phyloP scores from a whole-genome alignment of 2,113 vertebrate genomes.

The Prinia subflava region DNA sequence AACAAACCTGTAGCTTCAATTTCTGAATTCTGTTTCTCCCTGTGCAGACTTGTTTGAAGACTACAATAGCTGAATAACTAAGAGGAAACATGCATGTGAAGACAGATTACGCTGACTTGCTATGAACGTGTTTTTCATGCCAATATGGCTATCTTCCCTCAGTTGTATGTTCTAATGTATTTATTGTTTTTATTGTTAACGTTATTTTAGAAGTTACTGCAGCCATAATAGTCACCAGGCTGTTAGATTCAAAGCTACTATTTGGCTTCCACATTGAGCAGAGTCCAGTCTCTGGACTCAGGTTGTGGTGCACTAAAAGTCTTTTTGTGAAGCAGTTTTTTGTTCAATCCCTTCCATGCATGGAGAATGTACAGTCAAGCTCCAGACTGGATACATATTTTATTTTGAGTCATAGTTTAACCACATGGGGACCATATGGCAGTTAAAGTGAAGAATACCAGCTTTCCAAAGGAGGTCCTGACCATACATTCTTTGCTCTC shows the following conservation, averaged over 20 bases:
- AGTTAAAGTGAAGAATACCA: not conserved
- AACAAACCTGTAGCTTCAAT: not conserved
- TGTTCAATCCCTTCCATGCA: not conserved
- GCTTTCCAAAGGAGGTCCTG: not conserved
- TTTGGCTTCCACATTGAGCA: not conserved
- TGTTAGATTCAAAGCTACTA: not conserved
- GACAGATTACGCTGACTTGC: not conserved
- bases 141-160: not conserved
- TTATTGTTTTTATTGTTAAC: not conserved
- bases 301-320: not conserved
- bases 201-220: not conserved
- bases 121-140: not conserved
- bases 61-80: not conserved
- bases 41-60: not conserved
- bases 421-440: conserved; percentile 34
- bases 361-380: not conserved
- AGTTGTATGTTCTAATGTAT: not conserved
- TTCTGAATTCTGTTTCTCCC: not conserved
- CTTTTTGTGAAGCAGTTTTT: not conserved
- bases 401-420: conserved; percentile 10
- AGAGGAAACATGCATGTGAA: not conserved
- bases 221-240: not conserved
- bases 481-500: not conserved
- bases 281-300: not conserved
- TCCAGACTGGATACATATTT: not conserved